Conservation (phyloP, 2,888 invertebrate genomes). For the Acanthococcus lagerstroemiae region DNA sequence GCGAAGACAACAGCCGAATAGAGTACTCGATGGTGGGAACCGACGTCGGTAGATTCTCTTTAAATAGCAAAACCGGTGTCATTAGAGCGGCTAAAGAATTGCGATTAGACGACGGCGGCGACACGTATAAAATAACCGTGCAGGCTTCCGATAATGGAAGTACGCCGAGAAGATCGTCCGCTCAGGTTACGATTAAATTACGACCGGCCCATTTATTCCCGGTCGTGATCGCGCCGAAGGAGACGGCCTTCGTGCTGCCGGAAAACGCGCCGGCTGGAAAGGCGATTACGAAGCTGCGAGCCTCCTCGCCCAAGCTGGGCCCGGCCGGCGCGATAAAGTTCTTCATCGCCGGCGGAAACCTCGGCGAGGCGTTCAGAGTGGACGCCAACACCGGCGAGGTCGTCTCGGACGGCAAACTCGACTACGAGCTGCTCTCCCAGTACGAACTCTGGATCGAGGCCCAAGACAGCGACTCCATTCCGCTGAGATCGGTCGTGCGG, state of each 20-base stretch:
- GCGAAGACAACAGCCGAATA: conserved; percentile 69
- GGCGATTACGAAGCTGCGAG: conserved; percentile 64
- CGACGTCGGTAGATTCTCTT: conserved; percentile 64
- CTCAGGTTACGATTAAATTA: conserved; percentile 65
- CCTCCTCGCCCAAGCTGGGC: conserved; percentile 69
- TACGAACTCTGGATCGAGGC: conserved; percentile 92
- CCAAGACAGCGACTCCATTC: conserved; percentile 69
- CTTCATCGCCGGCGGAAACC: conserved; percentile 86
- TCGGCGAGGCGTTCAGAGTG: conserved; percentile 73
- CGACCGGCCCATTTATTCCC: conserved; percentile 72
- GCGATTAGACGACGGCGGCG: conserved; percentile 40
- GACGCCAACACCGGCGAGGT: conserved; percentile 71
- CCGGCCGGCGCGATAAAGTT: conserved; percentile 60
- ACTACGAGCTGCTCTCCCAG: conserved; percentile 69
- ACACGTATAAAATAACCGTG: conserved; percentile 57
- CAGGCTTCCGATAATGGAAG: conserved; percentile 71
- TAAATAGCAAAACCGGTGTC: conserved; percentile 74
- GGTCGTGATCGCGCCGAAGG: conserved; percentile 58
- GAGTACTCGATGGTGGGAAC: conserved; percentile 66
- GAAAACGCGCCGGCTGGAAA: conserved; percentile 71
- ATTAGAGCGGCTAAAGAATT: conserved; percentile 67
- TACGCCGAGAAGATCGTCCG: conserved; percentile 57
- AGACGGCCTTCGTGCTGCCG: conserved; percentile 62
- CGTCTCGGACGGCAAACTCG: conserved; percentile 67
- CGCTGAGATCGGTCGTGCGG: conserved; percentile 66